phyloP scores from a whole-genome alignment of 2,113 vertebrate species.

The Macrotis lagotis region DNA sequence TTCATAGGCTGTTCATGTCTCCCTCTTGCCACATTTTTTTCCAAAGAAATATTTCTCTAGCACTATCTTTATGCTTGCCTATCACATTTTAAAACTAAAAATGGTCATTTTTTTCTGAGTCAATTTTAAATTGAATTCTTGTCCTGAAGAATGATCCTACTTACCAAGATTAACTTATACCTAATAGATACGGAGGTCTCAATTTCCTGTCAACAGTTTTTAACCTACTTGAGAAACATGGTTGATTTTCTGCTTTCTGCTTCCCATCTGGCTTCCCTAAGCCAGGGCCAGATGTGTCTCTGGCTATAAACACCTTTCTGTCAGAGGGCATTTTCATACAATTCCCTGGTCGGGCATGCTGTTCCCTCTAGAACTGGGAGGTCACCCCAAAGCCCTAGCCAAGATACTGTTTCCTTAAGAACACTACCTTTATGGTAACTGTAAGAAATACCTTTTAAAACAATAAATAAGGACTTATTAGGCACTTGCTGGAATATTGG shows the following conservation, averaged over 20 bases:
- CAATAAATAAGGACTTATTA: not conserved
- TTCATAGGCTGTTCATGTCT: not conserved
- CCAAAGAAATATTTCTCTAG: not conserved
- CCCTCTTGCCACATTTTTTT: not conserved
- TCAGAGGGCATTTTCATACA: not conserved
- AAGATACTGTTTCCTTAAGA: not conserved
- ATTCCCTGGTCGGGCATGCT: not conserved
- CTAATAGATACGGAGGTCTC: not conserved
- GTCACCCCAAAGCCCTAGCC: not conserved
- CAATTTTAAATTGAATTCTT: not conserved
- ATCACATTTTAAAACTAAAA: not conserved
- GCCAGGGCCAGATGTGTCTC: not conserved
- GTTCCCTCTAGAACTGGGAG: not conserved
- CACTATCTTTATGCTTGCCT: not conserved
- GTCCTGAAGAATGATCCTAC: not conserved
- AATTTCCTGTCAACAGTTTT: not conserved
- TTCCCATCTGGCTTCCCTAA: not conserved
- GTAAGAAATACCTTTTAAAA: not conserved
- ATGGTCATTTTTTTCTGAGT: not conserved
- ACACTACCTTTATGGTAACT: not conserved
- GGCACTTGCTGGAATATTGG: not conserved
- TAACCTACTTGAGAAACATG: not conserved
- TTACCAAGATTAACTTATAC: not conserved
- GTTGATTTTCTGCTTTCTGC: not conserved
- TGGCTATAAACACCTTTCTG: not conserved